Conservation (phyloP, 37 sponge, comb jelly and placozoan species). For the Ephydatia muelleri region DNA sequence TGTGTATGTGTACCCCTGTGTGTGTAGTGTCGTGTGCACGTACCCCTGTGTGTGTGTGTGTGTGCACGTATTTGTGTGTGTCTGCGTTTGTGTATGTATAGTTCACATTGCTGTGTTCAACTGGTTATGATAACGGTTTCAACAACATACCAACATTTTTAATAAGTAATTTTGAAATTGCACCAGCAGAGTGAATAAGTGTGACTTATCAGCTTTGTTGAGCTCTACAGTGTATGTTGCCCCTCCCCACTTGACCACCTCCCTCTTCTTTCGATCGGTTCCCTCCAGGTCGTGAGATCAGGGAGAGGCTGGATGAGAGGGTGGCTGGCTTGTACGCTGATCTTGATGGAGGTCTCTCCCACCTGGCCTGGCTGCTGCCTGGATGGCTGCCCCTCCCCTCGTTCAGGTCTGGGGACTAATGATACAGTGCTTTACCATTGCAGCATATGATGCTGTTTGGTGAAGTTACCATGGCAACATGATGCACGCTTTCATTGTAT, state of each 20-base stretch:
- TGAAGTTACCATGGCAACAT: background rate
- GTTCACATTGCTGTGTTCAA: no score
- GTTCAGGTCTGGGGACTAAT: slow-evolving; percentile 52
- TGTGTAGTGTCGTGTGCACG: background rate
- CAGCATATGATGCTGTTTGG: background rate
- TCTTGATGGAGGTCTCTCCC: slow-evolving; percentile 83
- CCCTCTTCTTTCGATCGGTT: background rate
- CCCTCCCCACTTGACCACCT: background rate
- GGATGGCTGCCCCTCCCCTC: slow-evolving; percentile 88
- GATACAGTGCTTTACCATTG: background rate
- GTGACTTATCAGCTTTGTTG: background rate
- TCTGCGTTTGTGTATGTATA: slow-evolving; percentile 24
- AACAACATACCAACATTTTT: no score
- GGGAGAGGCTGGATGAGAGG: slow-evolving; percentile 69
- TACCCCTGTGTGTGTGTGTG: slow-evolving; percentile 25
- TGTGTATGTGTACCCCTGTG: slow-evolving; percentile 2
- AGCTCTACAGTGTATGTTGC: background rate
- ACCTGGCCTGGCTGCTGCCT: slow-evolving; percentile 88
- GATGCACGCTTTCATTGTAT: no score
- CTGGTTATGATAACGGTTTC: no score
- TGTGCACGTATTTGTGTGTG: slow-evolving; percentile 9
- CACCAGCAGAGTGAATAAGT: no score
- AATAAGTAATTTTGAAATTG: no score
- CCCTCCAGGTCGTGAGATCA: slow-evolving; percentile 67
- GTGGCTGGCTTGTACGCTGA: slow-evolving; percentile 84